Conservation (phyloP, 2,113 vertebrate genomes). For the Nesogale talazaci region DNA sequence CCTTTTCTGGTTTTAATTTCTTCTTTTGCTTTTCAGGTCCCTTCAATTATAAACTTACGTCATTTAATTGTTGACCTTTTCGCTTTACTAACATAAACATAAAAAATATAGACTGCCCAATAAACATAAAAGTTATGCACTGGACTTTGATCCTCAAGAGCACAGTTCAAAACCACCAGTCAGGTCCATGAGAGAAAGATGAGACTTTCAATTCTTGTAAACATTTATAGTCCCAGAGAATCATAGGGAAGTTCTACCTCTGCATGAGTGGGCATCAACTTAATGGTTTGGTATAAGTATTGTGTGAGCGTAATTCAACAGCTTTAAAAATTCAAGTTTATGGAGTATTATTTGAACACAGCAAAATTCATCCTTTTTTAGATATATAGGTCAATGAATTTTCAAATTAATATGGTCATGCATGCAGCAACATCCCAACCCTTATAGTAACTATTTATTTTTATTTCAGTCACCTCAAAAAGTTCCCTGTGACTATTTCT, state of each 20-base stretch:
- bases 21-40: not conserved
- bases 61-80: not conserved
- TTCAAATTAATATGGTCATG: not conserved
- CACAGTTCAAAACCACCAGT: too few species aligned
- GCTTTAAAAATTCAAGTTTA: not conserved
- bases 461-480: not conserved
- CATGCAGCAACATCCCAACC: not conserved
- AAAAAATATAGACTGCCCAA: not conserved
- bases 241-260: too few species aligned
- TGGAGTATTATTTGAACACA: not conserved
- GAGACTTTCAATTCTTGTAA: too few species aligned
- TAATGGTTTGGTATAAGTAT: too few species aligned
- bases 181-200: too few species aligned
- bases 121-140: too few species aligned
- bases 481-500: not conserved
- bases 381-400: not conserved
- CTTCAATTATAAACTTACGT: not conserved
- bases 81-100: not conserved
- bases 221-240: too few species aligned
- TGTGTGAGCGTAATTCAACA: not conserved
- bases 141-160: too few species aligned
- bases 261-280: too few species aligned
- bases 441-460: not conserved
- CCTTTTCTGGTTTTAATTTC: conserved; percentile 4
- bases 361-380: not conserved